Evolutionary conservation across 2,888 invertebrate genomes (phyloP), one percentile per base, ranked within the genome.

Genomic region (Amphipyra berbera): DNA sequence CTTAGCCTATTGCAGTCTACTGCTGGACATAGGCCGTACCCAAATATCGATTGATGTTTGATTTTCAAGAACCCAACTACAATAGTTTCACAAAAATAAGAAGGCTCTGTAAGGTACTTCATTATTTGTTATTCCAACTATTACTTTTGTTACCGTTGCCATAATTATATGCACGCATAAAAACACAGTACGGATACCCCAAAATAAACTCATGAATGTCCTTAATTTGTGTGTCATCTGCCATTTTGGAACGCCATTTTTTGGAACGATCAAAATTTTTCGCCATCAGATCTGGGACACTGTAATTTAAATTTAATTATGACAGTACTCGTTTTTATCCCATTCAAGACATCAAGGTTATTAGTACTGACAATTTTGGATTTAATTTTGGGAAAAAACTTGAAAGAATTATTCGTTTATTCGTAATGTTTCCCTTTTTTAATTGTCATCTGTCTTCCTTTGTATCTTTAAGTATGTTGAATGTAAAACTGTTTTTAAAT

Each of bases 271-370:
- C 53, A 70, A 69, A 33, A 48, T 41, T 52, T 44, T 68, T 42
- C 52, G 15, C 55, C 33, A 33, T 45, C n/a, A 12, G 41, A 69
- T 55, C 27, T 61, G 37, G 47, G 40, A 66, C 40, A 45, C 30
- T 6, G 38, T 14, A 58, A 71, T 70, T 73, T 65, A 71, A 61
- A 75, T 59, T 67, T 49, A 52, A 74, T 59, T 54, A 57, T 57
- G 72, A 44, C 64, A 45, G 55, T 46, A 64, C 64, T 8, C 14
- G 61, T 68, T 74, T 74, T 74, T 71, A 33, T 63, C 1, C 21
- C 48, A 27, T 37, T 21, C n/a, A 41, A 13, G 10, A 12, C 15
- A 47, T 37, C 59, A 63, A 59, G 71, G 50, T 55, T 45, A 21
- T 40, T 44, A 2, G 13, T 52, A 21, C 53, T 54, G 35, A 59